Percentiles rank a stretch among this genome's conserved stretches.
Evolutionary conservation across 2,797 vertebrate species (phyloP).

Genomic region (Hydrolagus colliei): DNA sequence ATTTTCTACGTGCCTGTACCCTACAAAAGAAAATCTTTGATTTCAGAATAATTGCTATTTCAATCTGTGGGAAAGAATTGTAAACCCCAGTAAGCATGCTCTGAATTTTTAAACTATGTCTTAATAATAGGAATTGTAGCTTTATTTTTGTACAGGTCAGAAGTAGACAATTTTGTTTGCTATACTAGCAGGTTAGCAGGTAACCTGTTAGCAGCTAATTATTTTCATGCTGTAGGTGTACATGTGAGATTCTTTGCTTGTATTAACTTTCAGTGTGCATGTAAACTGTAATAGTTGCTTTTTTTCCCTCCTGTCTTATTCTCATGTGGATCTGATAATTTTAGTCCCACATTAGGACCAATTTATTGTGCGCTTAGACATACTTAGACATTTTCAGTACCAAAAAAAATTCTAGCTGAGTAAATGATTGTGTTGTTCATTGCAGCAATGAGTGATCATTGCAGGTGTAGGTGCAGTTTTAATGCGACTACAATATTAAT

Average conservation of each 20-base stretch:
- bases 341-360: neutral
- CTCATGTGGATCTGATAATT: constrained; percentile 4
- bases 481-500: neutral
- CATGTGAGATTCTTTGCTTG: neutral
- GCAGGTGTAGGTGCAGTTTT: neutral
- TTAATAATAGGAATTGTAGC: neutral
- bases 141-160: neutral
- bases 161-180: neutral
- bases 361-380: neutral
- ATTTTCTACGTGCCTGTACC: neutral
- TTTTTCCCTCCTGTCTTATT: neutral
- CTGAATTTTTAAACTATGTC: neutral
- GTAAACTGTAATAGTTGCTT: constrained; percentile 4
- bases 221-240: neutral
- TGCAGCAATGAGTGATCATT: neutral
- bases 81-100: neutral
- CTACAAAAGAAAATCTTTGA: neutral
- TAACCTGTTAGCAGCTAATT: neutral
- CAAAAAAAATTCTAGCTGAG: neutral
- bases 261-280: neutral
- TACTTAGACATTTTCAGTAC: neutral
- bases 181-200: neutral
- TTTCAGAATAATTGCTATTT: neutral
- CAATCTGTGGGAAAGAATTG: neutral
- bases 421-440: neutral